Evolutionary conservation across 2,797 vertebrate genomes (phyloP), one percentile per base, ranked within the genome.

Genomic region (Scolopax bukidnonensis): DNA sequence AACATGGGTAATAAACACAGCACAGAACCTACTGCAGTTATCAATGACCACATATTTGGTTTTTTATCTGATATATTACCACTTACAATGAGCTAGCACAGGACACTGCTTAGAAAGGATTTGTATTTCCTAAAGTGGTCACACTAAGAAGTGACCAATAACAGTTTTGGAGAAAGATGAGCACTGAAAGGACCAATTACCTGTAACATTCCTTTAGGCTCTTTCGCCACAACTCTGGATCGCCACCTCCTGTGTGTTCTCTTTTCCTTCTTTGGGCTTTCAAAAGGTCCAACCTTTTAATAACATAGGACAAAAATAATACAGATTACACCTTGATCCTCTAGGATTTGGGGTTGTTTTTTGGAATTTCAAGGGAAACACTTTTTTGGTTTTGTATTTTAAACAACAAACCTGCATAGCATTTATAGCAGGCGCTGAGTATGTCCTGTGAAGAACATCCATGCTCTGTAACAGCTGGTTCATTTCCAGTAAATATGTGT

Each of bases 201-300:
- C 99, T 99, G 99, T 95, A 99, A 98, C 27, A 97, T 99, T 95
- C 98, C 98, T 98, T 99, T 99, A 95, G 98, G 96, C 81, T 99
- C 99, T 98, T 99, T 99, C 95, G 98, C 98, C 97, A 98, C 98
- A 97, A 98, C 98, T 98, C 99, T 99, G 91, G 98, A 96, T 82
- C 98, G 98, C 99, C 99, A 99, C 92, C 99, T 99, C 92, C 98
- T 99, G 83, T 98, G 98, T 63, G 98, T 95, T 96, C 99, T 98
- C 97, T 99, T 99, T 91, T 99, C 99, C 96, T 99, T 99, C 98
- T 99, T 99, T 40, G 99, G 99, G 97, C 99, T 99, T 98, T 99
- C 99, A 96, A 99, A 99, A 79, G 98, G 95, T 92, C 98, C 98
- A 56, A 98, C 96, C 99, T 99, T 98, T 76, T 93, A 97, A 94